These are phyloP conservation scores for Acronicta alni DNA, from an alignment of 2,888 invertebrate species.

Conservation along the genomic window DNA sequence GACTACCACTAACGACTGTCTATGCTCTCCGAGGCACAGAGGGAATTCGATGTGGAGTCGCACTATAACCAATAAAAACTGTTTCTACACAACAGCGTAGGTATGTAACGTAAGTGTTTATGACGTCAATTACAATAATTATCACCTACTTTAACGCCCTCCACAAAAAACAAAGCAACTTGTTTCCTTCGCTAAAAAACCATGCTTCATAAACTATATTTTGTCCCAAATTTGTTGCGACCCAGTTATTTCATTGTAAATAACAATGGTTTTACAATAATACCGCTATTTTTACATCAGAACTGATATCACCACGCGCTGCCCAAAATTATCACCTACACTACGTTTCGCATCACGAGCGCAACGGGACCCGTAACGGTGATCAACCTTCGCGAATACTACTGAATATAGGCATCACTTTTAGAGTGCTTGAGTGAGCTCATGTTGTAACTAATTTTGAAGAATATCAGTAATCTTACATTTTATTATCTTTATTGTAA, in stretches of 20 bases:
- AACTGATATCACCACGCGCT: slow-evolving; percentile 41
- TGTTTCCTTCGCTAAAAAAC: not conserved
- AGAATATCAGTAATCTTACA: not conserved
- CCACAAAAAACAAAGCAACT: not conserved
- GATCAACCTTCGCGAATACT: slow-evolving; percentile 46
- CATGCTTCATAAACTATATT: slow-evolving; percentile 7
- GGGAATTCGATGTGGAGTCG: no score
- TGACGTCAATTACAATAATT: not conserved
- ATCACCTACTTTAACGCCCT: not conserved
- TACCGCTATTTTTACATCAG: slow-evolving; percentile 49
- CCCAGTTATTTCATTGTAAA: slow-evolving; percentile 20
- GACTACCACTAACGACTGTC: no score
- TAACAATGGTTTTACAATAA: slow-evolving; percentile 32
- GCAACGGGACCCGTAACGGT: slow-evolving; percentile 55
- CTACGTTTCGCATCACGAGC: slow-evolving; percentile 12
- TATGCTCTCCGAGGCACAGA: no score
- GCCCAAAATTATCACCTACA: slow-evolving; percentile 58
- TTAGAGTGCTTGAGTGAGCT: not conserved
- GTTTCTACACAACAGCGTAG: no score
- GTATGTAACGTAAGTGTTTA: not conserved
- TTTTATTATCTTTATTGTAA: no score
- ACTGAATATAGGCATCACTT: slow-evolving; percentile 30
- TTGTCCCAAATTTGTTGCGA: slow-evolving; percentile 1
- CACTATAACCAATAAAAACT: no score
- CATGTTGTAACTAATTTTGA: not conserved